Percentiles rank a stretch among this genome's conserved stretches.
Conservation (phyloP, 2,113 vertebrate species). For the Mesitornis unicolor region DNA sequence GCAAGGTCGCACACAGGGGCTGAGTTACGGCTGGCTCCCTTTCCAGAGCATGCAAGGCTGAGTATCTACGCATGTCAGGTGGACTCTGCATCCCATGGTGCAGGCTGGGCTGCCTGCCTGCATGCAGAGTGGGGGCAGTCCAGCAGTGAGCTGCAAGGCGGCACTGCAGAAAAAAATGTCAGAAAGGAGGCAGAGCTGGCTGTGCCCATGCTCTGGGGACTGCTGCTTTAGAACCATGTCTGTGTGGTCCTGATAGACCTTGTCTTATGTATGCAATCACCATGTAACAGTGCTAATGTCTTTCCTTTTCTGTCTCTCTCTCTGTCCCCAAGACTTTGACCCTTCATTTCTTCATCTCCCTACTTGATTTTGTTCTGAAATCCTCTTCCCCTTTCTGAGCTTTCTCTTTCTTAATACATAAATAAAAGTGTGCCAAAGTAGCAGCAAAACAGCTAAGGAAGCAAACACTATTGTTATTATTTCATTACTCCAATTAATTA, state of each 20-base stretch:
- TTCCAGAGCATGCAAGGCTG: background rate
- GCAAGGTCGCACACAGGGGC: fast-evolving
- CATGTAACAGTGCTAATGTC: fast-evolving
- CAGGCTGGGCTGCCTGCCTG: background rate
- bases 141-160: fast-evolving
- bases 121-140: fast-evolving
- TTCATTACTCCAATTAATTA: conserved; percentile 28
- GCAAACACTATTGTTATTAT: background rate
- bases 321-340: background rate
- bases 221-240: background rate
- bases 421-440: background rate
- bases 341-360: background rate
- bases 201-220: background rate
- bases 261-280: background rate
- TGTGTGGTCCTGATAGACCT: background rate
- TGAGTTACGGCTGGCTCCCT: background rate
- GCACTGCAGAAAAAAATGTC: background rate
- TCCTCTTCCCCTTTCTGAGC: background rate
- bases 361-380: background rate
- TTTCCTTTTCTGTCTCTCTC: background rate
- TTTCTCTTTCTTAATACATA: background rate
- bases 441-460: background rate
- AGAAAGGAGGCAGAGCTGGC: background rate
- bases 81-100: fast-evolving
- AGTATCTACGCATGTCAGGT: fast-evolving